Base-by-base conservation (phyloP, 1,140 invertebrate genomes). In the Brachionus calyciflorus region DNA sequence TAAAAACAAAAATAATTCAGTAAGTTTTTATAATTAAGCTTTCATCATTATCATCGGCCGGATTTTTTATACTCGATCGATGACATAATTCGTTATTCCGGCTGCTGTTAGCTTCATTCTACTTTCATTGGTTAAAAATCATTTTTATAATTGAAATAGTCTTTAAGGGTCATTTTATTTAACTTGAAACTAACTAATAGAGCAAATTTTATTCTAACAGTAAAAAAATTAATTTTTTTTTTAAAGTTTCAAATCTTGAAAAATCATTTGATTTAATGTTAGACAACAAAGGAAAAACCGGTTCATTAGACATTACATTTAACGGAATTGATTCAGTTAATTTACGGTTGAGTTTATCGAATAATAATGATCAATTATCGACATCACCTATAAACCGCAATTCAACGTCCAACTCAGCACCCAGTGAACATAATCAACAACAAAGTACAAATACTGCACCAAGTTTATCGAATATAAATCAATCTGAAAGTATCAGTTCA, bases 181-280 rank as follows among this genome's bases (percentile, higher is more conserved):
- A n/a, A n/a, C n/a, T n/a, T n/a, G n/a, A n/a, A n/a, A n/a, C n/a
- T n/a, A n/a, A n/a, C n/a, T n/a, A n/a, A n/a, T n/a, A n/a, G n/a
- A n/a, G n/a, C n/a, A n/a, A n/a, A n/a, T n/a, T n/a, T n/a, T n/a
- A n/a, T 37, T 37, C 33, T 37, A 37, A 37, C 9, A 26, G n/a
- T n/a, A 53, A 26, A 33, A 3, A 30, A 44, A 2, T 24, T 49
- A 28, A 19, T 51, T 24, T 49, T 49, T 41, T 73, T 24, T 33
- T 28, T 40, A 19, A 40, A 73, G 69, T 73, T 28, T 17, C 14
- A 1, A 73, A 73, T 73, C 40, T 73, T 17, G 69, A 73, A n/a
- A 49, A 51, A n/a, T 51, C 69, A 24, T 73, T 73, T 30, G 69
- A 73, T 55, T 55, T 73, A 37, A 51, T 73, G 44, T n/a, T 73